Evolutionary conservation across 2,113 vertebrate species (phyloP), one percentile per base, ranked within the genome.

Genomic region (Pandion haliaetus): DNA sequence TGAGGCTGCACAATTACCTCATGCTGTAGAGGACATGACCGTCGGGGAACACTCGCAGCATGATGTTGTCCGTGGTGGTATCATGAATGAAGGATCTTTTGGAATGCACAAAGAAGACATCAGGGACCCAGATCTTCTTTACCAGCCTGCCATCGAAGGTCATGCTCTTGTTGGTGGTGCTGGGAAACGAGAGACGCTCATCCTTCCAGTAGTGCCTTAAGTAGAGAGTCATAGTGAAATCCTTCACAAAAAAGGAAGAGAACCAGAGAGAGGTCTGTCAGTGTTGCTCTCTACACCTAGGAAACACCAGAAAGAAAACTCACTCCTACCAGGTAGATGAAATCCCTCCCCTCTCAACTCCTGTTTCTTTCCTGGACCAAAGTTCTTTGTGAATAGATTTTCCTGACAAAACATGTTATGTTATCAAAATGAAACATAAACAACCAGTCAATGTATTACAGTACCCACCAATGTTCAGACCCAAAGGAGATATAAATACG

Each of bases 221-320:
- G 93, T 99, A 99, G 42, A 99, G 95, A 18, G 99, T 99, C 99
- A 99, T 99, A 16, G 99, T 99, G 98, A 99, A 99, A 96, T 99
- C 99, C 99, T 99, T 91, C 73, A 57, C 40, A 15, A 59, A 73
- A 90, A 79, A 11, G 11, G 58, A 50, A 69, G 9, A 65, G 12
- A 28, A 54, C 8, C 67, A 85, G 57, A 58, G 28, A 59, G 29
- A 79, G 8, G 4, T 71, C 42, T 50, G 40, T 95, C 73, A 82
- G 47, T 67, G 62, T 26, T 58, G 40, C 23, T 29, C 14, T 59
- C 42, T 73, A 70, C 24, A 52, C 7, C 67, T 29, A 32, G 20
- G 10, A 67, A 66, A 62, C 54, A 78, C 7, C 66, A 67, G 45
- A 80, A 84, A 44, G 61, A 82, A 67, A 85, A 66, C 9, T 38